Conservation (phyloP, 2,888 invertebrate genomes). For the Drosophila hamatofila region DNA sequence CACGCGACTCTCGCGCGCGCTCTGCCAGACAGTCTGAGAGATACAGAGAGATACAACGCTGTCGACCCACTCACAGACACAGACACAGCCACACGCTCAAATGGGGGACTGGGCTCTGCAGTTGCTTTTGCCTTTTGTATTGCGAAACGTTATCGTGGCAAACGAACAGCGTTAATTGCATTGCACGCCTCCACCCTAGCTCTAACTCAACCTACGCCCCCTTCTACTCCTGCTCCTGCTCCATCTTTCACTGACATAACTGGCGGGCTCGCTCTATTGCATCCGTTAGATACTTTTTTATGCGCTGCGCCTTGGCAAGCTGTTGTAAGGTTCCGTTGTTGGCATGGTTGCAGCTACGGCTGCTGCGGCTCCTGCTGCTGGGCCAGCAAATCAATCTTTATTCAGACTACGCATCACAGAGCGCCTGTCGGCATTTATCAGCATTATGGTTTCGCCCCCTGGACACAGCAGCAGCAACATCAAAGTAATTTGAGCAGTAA, state of each 20-base stretch:
- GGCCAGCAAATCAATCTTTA: slow-evolving; percentile 51
- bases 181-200: slow-evolving; percentile 28
- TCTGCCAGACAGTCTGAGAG: slow-evolving; percentile 70
- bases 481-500: slow-evolving; percentile 55
- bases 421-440: slow-evolving; percentile 34
- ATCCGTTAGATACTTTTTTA: slow-evolving; percentile 54
- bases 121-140: slow-evolving; percentile 34
- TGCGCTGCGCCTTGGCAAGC: slow-evolving; percentile 14
- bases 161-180: slow-evolving; percentile 67
- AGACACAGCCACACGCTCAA: slow-evolving; percentile 18
- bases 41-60: slow-evolving; percentile 31
- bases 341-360: neutral
- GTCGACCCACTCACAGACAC: slow-evolving; percentile 41
- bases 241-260: neutral
- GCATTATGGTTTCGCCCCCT: slow-evolving; percentile 45
- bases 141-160: slow-evolving; percentile 51
- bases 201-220: neutral
- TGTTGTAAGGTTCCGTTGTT: slow-evolving; percentile 22
- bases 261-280: slow-evolving; percentile 32
- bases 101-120: slow-evolving; percentile 27
- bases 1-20: slow-evolving; percentile 77
- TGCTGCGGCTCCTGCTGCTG: neutral
- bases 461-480: slow-evolving; percentile 33
- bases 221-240: neutral
- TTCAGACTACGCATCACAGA: slow-evolving; percentile 15